These are phyloP conservation scores for Mesocentrotus franciscanus DNA, from an alignment of 53 echinoderm and acorn worm genomes.

Conservation along the genomic window DNA sequence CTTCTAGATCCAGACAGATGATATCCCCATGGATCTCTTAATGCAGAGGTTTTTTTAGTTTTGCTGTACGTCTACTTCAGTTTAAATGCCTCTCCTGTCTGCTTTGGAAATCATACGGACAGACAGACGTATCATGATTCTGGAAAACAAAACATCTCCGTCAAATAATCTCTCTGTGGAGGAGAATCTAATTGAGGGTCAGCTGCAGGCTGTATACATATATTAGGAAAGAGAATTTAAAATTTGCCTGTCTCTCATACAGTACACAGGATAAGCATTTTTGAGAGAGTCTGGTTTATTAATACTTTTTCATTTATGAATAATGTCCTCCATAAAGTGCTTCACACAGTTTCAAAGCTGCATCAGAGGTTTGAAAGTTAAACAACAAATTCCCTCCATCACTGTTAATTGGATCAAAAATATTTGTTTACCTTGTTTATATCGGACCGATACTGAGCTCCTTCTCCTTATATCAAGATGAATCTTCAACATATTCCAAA, in stretches of 20 bases:
- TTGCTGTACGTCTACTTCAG: not conserved
- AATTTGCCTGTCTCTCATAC: not conserved
- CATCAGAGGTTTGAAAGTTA: not conserved
- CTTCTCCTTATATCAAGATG: not conserved
- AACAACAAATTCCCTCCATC: not conserved
- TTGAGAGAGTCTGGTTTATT: not conserved
- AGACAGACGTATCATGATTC: not conserved
- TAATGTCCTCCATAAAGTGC: not conserved
- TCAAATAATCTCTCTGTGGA: not conserved
- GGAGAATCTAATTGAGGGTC: not conserved
- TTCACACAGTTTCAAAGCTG: not conserved
- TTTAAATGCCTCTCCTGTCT: not conserved
- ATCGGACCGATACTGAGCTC: not conserved
- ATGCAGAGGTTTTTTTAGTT: not conserved
- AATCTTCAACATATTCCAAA: constrained; percentile 37
- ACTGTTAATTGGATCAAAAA: no score
- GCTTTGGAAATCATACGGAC: not conserved
- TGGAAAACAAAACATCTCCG: not conserved
- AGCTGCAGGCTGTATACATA: not conserved
- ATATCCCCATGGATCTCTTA: not conserved
- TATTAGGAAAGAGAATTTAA: not conserved
- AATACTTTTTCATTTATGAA: not conserved
- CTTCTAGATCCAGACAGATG: no score
- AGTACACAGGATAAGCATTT: not conserved
- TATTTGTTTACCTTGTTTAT: constrained; percentile 6